phyloP scores from a whole-genome alignment of 2,888 invertebrate species.

The Metallyticus violacea region DNA sequence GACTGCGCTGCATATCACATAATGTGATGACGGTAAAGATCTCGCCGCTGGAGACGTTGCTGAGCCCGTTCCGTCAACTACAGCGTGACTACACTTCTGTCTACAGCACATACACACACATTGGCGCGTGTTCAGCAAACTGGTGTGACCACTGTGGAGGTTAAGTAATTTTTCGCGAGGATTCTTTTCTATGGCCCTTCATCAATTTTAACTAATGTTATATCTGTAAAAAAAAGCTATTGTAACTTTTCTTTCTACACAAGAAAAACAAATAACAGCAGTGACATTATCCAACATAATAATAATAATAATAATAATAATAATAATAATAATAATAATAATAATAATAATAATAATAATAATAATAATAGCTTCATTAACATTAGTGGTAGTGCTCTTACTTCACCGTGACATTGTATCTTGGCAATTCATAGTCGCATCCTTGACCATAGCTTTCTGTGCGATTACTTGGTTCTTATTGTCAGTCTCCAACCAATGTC shows the following conservation, averaged over 20 bases:
- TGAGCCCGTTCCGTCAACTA: neutral
- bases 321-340: no score
- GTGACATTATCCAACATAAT: no score
- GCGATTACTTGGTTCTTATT: neutral
- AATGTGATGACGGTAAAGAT: conserved; percentile 5
- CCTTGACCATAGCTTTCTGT: neutral
- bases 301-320: no score
- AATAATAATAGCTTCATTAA: neutral
- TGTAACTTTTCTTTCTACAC: no score
- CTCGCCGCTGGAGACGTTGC: neutral
- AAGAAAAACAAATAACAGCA: no score
- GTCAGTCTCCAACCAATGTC: neutral
- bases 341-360: neutral
- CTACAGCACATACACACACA: no score
- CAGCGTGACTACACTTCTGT: neutral
- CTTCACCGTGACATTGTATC: no score
- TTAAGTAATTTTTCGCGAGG: neutral
- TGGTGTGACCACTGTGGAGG: neutral
- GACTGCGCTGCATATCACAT: conserved; percentile 42
- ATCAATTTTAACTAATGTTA: no score
- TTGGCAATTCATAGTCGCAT: neutral
- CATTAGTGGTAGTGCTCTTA: neutral
- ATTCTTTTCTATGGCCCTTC: neutral
- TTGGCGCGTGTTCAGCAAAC: neutral
- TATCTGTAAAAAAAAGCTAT: no score